Evolutionary conservation across 2,797 vertebrate species (phyloP).

Genomic region (Acanthornis magna): DNA sequence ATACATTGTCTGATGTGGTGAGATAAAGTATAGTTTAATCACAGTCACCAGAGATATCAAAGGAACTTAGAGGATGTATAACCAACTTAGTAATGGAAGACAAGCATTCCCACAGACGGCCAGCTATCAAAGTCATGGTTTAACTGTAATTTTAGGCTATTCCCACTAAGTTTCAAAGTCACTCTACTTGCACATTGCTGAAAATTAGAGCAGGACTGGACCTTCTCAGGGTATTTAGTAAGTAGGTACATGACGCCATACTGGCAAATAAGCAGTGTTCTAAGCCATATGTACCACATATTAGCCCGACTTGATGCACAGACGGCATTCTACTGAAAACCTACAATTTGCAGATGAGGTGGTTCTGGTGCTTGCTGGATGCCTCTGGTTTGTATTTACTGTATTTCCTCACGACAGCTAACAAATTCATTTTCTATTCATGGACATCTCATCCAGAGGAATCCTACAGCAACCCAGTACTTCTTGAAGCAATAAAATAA

Average conservation of each 20-base stretch:
- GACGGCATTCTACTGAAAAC: not conserved
- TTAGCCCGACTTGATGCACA: not conserved
- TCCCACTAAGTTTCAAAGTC: not conserved
- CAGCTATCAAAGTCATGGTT: not conserved
- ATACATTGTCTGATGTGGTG: not conserved
- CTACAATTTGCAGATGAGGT: not conserved
- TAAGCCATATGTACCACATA: not conserved
- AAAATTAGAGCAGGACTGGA: not conserved
- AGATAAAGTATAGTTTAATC: not conserved
- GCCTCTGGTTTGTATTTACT: not conserved
- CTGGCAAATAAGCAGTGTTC: not conserved
- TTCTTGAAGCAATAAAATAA: slow-evolving; percentile 1
- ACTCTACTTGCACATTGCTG: not conserved
- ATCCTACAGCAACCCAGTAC: not conserved
- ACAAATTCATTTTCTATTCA: not conserved
- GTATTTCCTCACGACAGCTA: not conserved
- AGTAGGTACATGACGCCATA: not conserved
- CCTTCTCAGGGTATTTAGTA: not conserved
- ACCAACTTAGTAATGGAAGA: not conserved
- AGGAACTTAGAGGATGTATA: not conserved
- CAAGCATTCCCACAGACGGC: not conserved
- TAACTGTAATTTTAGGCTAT: not conserved
- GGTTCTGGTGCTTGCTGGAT: not conserved
- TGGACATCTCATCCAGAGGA: not conserved
- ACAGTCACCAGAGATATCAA: not conserved